phyloP scores from a whole-genome alignment of 2,113 vertebrate species.

The Polypterus bichir region DNA sequence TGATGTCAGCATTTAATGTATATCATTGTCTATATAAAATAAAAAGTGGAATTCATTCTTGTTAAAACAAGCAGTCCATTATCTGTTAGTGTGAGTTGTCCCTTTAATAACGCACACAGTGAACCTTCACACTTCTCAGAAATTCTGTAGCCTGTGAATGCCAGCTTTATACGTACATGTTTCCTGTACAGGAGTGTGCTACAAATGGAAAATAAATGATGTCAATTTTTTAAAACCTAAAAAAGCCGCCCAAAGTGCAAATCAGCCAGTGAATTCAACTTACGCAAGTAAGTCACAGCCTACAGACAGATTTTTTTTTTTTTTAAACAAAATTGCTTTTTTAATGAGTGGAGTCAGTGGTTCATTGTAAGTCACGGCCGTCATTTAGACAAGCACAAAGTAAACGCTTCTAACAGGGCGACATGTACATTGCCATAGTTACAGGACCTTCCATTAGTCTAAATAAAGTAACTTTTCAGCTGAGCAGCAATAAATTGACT shows the following conservation, averaged over 20 bases:
- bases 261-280: too few relatives aligned
- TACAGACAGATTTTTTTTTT: too few relatives aligned
- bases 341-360: neutral
- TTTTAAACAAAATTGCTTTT: too few relatives aligned
- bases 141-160: slow-evolving; percentile 24
- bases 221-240: slow-evolving; percentile 3
- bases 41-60: slow-evolving; percentile 20
- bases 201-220: slow-evolving; percentile 15
- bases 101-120: slow-evolving; percentile 10
- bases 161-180: slow-evolving; percentile 19
- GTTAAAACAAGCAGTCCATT: slow-evolving; percentile 18
- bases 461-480: slow-evolving; percentile 12
- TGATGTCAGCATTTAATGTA: slow-evolving; percentile 10
- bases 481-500: slow-evolving; percentile 2
- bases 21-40: slow-evolving; percentile 11
- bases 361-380: neutral
- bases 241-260: too few relatives aligned
- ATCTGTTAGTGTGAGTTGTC: slow-evolving; percentile 10
- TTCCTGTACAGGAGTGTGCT: slow-evolving; percentile 19
- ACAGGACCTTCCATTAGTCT: slow-evolving; percentile 8
- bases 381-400: slow-evolving; percentile 5
- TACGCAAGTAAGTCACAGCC: too few relatives aligned
- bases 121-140: slow-evolving; percentile 13
- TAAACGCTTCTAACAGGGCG: neutral
- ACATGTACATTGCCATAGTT: slow-evolving; percentile 7